Evolutionary conservation across 2,888 invertebrate species (phyloP).

Genomic region (Acronicta psi): DNA sequence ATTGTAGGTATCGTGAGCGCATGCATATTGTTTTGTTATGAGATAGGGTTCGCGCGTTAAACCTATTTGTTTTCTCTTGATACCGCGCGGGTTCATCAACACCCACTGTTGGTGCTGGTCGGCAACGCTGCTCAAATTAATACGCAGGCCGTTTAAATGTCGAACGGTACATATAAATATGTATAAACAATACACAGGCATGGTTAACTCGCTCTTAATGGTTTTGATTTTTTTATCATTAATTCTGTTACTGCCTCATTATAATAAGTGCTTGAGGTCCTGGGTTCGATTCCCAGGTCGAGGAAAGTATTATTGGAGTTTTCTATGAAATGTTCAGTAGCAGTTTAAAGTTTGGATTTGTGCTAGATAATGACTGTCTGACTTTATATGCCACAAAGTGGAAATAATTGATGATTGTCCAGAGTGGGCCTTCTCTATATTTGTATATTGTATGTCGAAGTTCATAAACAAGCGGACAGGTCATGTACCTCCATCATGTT

Average conservation of each 20-base stretch:
- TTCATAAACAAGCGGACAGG: conserved; percentile 20
- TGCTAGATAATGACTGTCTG: too few relatives aligned
- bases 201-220: background rate
- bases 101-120: conserved; percentile 19
- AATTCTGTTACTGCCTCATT: too few relatives aligned
- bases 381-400: too few relatives aligned
- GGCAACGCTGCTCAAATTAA: background rate
- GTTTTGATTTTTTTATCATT: too few relatives aligned
- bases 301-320: too few relatives aligned
- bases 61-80: conserved; percentile 23
- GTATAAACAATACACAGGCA: conserved; percentile 12
- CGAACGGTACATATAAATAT: conserved; percentile 10
- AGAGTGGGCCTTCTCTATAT: conserved; percentile 2
- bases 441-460: background rate
- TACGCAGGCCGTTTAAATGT: conserved; percentile 14
- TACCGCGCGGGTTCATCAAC: conserved; percentile 36
- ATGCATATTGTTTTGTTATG: conserved; percentile 13
- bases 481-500: conserved; percentile 19
- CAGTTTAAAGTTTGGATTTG: too few relatives aligned
- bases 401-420: background rate
- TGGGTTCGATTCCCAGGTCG: too few relatives aligned
- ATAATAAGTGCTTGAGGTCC: too few relatives aligned
- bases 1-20: background rate
- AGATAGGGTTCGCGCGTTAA: conserved; percentile 9
- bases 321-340: too few relatives aligned